These are phyloP conservation scores for Eurois occulta DNA, from an alignment of 2,888 invertebrate species.

Conservation along the genomic window DNA sequence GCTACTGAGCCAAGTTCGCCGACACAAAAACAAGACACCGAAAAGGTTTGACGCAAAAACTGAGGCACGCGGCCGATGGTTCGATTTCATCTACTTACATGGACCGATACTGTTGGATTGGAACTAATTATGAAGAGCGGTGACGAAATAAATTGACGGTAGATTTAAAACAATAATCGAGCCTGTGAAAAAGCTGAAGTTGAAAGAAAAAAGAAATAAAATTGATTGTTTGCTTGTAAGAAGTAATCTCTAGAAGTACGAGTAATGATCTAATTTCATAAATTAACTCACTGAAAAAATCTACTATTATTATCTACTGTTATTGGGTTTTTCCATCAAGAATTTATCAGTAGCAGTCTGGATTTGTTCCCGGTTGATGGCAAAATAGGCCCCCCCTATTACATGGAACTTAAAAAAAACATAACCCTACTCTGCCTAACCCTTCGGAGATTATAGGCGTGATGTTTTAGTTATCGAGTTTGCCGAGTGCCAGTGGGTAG, in stretches of 20 bases:
- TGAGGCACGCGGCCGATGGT: conserved; percentile 55
- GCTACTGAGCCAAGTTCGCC: conserved; percentile 59
- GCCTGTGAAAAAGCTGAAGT: background rate
- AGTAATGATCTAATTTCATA: background rate
- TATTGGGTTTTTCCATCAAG: background rate
- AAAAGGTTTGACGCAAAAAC: conserved; percentile 63
- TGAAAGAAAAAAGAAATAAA: background rate
- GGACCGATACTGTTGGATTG: conserved; percentile 52
- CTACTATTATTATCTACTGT: too few relatives aligned
- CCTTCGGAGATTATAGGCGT: accelerated
- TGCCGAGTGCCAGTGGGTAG: background rate
- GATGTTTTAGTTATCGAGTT: background rate
- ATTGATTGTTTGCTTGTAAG: background rate
- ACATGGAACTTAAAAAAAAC: background rate
- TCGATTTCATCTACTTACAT: conserved; percentile 65
- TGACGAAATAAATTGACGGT: conserved; percentile 43
- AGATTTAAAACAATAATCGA: conserved; percentile 1
- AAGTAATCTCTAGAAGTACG: background rate
- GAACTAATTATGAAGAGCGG: conserved; percentile 60
- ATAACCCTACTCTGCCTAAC: background rate
- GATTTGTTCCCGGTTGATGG: background rate
- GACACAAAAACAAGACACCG: conserved; percentile 61
- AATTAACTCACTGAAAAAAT: too few relatives aligned
- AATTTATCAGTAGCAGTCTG: background rate
- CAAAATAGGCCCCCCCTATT: background rate